Conservation (phyloP, 2,113 vertebrate species). For the Aptenodytes forsteri region DNA sequence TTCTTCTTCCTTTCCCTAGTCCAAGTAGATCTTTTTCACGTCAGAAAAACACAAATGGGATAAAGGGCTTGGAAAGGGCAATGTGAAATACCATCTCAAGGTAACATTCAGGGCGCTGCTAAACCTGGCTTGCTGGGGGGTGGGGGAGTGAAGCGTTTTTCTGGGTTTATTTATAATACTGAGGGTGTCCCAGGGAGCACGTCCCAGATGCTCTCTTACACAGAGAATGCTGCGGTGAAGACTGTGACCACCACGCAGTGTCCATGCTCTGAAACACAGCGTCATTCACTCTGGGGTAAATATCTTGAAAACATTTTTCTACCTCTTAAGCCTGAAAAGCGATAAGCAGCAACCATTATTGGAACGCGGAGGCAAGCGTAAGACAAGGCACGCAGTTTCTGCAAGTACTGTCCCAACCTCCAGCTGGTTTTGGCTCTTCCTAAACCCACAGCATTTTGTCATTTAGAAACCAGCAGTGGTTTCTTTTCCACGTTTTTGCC, state of each 20-base stretch:
- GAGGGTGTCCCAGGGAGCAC: background rate
- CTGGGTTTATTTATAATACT: background rate
- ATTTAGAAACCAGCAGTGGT: background rate
- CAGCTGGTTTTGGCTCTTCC: background rate
- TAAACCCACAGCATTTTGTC: background rate
- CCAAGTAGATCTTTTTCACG: background rate
- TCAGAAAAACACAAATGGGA: background rate
- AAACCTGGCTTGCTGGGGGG: background rate
- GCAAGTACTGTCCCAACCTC: background rate
- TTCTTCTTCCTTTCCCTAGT: background rate
- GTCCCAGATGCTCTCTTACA: background rate
- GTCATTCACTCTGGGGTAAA: background rate
- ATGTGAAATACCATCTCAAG: background rate
- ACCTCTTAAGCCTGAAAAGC: background rate
- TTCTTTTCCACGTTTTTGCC: background rate
- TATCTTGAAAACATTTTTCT: background rate
- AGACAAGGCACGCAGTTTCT: fast-evolving
- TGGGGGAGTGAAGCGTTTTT: background rate
- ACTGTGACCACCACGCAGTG: background rate
- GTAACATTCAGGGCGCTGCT: background rate
- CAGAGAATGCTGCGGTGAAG: background rate
- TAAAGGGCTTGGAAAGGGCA: background rate
- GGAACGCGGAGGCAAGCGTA: background rate
- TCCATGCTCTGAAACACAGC: background rate
- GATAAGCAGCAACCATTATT: background rate